A percentile compares a stretch with the other conserved stretches of the same genome.
These are phyloP conservation scores for Anguilla obscura DNA, from an alignment of 2,797 vertebrate species.

Conservation along the genomic window DNA sequence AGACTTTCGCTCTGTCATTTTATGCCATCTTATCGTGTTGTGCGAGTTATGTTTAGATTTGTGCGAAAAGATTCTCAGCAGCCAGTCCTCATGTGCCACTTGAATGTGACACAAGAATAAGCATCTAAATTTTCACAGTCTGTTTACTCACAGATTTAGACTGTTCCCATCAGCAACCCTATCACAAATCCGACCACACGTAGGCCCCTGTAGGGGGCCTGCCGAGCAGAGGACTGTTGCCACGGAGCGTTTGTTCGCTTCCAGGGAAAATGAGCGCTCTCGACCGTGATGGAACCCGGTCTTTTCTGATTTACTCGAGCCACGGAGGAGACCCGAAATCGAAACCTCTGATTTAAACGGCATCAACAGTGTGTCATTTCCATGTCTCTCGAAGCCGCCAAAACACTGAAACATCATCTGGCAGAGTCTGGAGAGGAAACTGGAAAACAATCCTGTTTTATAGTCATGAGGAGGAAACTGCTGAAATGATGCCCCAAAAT, in stretches of 20 bases:
- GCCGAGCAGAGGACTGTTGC: not conserved
- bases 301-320: slow-evolving; percentile 17
- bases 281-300: not conserved
- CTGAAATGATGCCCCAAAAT: not conserved
- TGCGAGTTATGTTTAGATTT: not conserved
- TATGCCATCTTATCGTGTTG: not conserved
- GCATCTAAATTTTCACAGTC: not conserved
- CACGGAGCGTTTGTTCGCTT: not conserved
- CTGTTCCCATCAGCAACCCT: not conserved
- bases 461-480: not conserved
- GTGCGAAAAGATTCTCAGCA: not conserved
- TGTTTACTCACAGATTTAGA: not conserved
- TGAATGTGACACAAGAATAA: not conserved
- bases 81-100: not conserved
- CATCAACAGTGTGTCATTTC: not conserved
- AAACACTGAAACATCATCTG: not conserved
- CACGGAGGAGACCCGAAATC: slow-evolving; percentile 31
- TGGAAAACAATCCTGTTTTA: not conserved
- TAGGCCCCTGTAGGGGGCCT: not conserved
- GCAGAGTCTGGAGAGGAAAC: not conserved
- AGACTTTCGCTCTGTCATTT: not conserved
- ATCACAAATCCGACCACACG: not conserved
- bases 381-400: not conserved
- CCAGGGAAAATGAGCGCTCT: slow-evolving; percentile 7
- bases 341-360: slow-evolving; percentile 15